phyloP scores from a whole-genome alignment of 64 coral and sea anemone genomes.

The Astreopora myriophthalma region DNA sequence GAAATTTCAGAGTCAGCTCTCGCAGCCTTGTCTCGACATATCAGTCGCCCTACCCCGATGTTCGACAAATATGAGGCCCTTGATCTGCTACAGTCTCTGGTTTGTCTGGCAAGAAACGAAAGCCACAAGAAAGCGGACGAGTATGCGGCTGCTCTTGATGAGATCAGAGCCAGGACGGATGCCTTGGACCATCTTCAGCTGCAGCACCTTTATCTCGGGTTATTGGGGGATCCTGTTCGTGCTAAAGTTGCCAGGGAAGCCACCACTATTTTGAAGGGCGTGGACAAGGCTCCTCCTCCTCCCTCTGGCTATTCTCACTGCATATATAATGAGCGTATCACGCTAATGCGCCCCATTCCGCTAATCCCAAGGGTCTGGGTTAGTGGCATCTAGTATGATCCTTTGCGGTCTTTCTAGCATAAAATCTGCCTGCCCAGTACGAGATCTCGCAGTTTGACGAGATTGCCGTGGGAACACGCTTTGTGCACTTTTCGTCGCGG shows the following conservation, averaged over 20 bases:
- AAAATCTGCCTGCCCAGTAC: too few species aligned
- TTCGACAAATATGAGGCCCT: not conserved
- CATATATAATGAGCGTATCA: too few species aligned
- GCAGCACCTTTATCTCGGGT: not conserved
- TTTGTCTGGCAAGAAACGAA: not conserved
- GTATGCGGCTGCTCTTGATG: not conserved
- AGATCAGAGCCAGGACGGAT: not conserved
- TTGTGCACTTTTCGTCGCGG: not conserved
- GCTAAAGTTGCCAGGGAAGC: not conserved
- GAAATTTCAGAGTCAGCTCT: not conserved
- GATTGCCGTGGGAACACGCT: too few species aligned
- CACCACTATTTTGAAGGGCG: not conserved
- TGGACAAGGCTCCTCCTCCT: not conserved
- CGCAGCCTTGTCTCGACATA: not conserved
- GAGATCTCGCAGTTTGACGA: too few species aligned
- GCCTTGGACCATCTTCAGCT: not conserved
- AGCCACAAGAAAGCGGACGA: not conserved
- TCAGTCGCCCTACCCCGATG: not conserved
- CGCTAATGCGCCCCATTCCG: too few species aligned
- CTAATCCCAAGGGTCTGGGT: too few species aligned
- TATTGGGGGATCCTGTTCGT: not conserved
- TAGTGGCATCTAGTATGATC: too few species aligned
- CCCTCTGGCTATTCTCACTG: too few species aligned
- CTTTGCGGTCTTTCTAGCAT: too few species aligned
- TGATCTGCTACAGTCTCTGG: not conserved